A percentile compares a stretch with the other conserved stretches of the same genome.
Evolutionary conservation across 2,113 vertebrate genomes (phyloP).

Genomic region (Mobula birostris): DNA sequence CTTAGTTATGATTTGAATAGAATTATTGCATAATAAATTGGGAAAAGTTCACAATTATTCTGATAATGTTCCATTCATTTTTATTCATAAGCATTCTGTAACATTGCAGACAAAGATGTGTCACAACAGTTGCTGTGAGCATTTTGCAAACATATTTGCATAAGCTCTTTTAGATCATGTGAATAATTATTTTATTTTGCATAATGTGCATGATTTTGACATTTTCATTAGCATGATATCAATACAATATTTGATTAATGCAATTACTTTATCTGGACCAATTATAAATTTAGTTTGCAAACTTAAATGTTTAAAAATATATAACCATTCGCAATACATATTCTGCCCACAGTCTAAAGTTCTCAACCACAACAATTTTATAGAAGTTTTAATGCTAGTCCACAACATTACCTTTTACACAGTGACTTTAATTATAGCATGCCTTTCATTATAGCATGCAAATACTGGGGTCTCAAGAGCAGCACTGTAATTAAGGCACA

Average conservation of each 20-base stretch:
- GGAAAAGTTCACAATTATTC: not conserved
- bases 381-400: not conserved
- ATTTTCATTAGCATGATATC: not conserved
- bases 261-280: not conserved
- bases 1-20: not conserved
- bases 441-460: constrained; percentile 20
- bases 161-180: not conserved
- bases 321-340: constrained; percentile 1
- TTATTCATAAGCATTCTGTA: not conserved
- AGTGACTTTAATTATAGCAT: constrained; percentile 1
- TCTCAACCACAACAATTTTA: not conserved
- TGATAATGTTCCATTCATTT: not conserved
- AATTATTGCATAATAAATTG: not conserved
- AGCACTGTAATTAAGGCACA: constrained; percentile 25
- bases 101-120: not conserved
- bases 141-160: not conserved
- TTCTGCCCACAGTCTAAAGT: not conserved
- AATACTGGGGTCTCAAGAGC: constrained; percentile 2
- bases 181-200: not conserved
- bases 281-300: not conserved
- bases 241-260: not conserved
- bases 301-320: not conserved
- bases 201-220: not conserved
- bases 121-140: not conserved
- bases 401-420: not conserved